These are phyloP conservation scores for Oscheius sp. DNA, from an alignment of 2,888 invertebrate genomes.

Conservation along the genomic window DNA sequence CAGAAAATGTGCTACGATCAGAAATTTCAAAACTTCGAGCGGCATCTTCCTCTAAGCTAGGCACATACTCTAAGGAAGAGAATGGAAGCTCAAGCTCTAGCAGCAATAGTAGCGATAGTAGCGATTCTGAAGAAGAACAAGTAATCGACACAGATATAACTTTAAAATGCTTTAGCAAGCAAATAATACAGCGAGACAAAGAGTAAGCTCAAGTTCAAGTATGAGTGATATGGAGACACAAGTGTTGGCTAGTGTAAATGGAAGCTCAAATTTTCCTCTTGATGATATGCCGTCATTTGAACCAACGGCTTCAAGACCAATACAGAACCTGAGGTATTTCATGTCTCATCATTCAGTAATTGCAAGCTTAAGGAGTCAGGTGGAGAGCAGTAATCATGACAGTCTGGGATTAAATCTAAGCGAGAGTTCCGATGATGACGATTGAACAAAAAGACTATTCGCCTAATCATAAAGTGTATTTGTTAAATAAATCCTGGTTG, in stretches of 20 bases:
- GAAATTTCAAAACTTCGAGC: constrained; percentile 24
- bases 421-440: constrained; percentile 54
- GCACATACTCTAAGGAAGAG: neutral
- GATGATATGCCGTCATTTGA: constrained; percentile 23
- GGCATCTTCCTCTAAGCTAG: no score
- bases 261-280: neutral
- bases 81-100: constrained; percentile 24
- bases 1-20: constrained; percentile 18
- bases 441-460: no score
- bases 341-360: neutral
- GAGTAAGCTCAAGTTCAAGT: constrained; percentile 11
- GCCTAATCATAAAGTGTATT: no score
- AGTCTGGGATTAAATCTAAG: constrained; percentile 44
- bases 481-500: no score
- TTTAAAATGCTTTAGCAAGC: no score
- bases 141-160: no score
- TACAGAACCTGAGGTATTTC: neutral
- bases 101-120: constrained; percentile 28
- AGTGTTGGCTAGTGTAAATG: neutral
- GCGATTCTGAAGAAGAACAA: constrained; percentile 29
- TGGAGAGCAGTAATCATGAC: constrained; percentile 27
- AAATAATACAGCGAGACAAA: neutral
- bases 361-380: neutral
- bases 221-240: constrained; percentile 21
- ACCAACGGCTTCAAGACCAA: neutral